These are phyloP conservation scores for Platalea minor DNA, from an alignment of 2,797 vertebrate species.

Conservation along the genomic window DNA sequence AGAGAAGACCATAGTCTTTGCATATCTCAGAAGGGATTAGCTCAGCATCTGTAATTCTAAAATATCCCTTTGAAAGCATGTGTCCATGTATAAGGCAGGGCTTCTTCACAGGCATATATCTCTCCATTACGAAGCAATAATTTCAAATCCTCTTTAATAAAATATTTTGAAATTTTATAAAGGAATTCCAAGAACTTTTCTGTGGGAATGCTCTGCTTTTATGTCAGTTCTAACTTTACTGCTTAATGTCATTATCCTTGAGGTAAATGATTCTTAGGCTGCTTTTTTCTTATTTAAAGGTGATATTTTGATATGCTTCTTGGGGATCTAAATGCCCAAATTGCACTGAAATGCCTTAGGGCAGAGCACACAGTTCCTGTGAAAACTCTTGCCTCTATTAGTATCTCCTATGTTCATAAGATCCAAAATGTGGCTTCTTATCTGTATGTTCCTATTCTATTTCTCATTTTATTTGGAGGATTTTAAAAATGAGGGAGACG, in stretches of 20 bases:
- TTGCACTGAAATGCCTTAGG: background rate
- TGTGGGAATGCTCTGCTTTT: background rate
- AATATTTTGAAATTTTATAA: background rate
- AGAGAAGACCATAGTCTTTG: background rate
- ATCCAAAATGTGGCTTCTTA: background rate
- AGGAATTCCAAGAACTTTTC: background rate
- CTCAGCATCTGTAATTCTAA: background rate
- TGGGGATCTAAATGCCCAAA: background rate
- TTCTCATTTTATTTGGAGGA: background rate
- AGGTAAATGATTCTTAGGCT: background rate
- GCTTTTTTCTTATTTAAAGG: background rate
- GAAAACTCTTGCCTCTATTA: background rate
- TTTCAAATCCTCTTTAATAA: background rate
- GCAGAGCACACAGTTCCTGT: background rate
- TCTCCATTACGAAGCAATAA: background rate
- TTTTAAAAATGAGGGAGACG: background rate
- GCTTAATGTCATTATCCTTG: background rate
- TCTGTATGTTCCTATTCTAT: background rate
- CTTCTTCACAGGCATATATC: background rate
- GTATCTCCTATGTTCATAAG: background rate
- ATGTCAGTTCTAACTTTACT: background rate
- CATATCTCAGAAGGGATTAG: background rate
- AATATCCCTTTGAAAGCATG: background rate
- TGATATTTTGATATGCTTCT: background rate
- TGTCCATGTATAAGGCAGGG: background rate